phyloP scores from a whole-genome alignment of 2,113 vertebrate genomes.

The Leptobrachium ailaonicum region DNA sequence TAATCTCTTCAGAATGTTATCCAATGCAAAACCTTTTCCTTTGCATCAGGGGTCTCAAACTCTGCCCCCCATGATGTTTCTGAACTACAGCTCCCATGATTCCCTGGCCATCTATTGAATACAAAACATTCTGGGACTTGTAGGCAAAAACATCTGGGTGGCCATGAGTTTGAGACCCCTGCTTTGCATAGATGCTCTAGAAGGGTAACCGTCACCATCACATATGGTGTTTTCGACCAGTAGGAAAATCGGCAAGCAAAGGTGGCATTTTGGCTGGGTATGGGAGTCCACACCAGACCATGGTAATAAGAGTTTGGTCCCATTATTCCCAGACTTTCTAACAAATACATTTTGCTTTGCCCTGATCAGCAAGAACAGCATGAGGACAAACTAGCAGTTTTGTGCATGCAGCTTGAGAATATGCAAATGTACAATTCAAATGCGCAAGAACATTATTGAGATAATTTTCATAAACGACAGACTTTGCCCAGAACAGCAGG shows the following conservation, averaged over 20 bases:
- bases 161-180: no score
- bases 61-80: no score
- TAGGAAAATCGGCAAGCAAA: conserved; percentile 37
- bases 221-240: conserved; percentile 1
- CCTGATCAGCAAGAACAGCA: conserved; percentile 34
- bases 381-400: conserved; percentile 36
- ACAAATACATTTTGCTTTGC: conserved; percentile 33
- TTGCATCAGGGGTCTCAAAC: no score
- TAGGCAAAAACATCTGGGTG: no score
- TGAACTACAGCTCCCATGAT: no score
- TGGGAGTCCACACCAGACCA: conserved; percentile 15
- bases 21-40: no score
- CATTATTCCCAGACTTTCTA: conserved; percentile 41
- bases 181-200: background rate
- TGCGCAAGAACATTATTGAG: conserved; percentile 8
- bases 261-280: conserved; percentile 40
- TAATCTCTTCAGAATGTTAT: no score
- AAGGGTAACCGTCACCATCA: conserved; percentile 28
- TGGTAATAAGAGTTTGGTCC: conserved; percentile 38
- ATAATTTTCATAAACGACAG: conserved; percentile 14
- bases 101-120: no score
- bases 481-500: background rate
- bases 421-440: conserved; percentile 24
- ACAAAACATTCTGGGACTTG: no score
- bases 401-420: conserved; percentile 38